Evolutionary conservation across 2,888 invertebrate genomes (phyloP).

Genomic region (Chrysomela aeneicollis): DNA sequence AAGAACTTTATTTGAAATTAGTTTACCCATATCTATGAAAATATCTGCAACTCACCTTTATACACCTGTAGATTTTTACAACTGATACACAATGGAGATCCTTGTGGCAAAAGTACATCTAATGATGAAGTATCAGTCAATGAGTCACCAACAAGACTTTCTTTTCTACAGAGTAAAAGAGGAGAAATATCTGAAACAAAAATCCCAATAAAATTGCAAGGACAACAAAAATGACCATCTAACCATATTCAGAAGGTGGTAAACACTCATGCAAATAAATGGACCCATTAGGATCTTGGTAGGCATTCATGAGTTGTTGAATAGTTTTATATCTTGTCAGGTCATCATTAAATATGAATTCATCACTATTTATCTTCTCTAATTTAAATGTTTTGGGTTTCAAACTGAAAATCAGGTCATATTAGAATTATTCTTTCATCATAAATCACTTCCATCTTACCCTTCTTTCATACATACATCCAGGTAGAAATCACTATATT

Average conservation of each 20-base stretch:
- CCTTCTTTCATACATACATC: conserved; percentile 81
- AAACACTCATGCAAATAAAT: conserved; percentile 78
- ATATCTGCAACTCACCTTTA: conserved; percentile 57
- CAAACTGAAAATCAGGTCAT: conserved; percentile 63
- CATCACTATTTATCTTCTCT: conserved; percentile 68
- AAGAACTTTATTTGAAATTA: too few species aligned
- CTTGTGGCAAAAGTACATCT: conserved; percentile 56
- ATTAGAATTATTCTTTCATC: conserved; percentile 1
- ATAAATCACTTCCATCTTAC: conserved; percentile 58
- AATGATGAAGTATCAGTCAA: conserved; percentile 62
- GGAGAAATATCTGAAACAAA: conserved; percentile 71
- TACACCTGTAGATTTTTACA: conserved; percentile 75
- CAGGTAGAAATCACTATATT: conserved; percentile 81
- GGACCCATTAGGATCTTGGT: conserved; percentile 68
- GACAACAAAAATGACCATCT: conserved; percentile 34
- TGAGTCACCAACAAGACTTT: conserved; percentile 67
- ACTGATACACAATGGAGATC: conserved; percentile 71
- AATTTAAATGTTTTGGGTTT: conserved; percentile 76
- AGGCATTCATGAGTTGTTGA: conserved; percentile 68
- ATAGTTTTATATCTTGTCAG: conserved; percentile 67
- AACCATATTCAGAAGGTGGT: conserved; percentile 89
- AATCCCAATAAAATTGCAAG: not conserved
- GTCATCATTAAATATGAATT: conserved; percentile 65
- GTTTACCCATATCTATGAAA: too few species aligned
- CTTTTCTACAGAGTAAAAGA: conserved; percentile 70